These are phyloP conservation scores for Syngnathoides biaculeatus DNA, from an alignment of 2,113 vertebrate genomes.

Conservation along the genomic window DNA sequence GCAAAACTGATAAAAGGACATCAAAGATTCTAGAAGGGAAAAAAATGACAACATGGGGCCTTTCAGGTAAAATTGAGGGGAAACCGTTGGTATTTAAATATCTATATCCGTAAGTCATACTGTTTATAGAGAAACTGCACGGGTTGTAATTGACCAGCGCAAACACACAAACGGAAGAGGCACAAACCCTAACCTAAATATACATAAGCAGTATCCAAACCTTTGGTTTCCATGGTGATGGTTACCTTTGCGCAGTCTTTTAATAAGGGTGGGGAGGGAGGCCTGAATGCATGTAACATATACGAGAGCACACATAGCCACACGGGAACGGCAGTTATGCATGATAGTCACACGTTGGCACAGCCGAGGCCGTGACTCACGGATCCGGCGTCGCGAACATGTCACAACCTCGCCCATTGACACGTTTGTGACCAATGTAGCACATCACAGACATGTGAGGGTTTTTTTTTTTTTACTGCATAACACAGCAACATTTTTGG, in stretches of 20 bases:
- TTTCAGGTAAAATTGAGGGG: not conserved
- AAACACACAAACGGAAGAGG: slow-evolving; percentile 15
- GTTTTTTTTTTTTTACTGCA: slow-evolving; percentile 3
- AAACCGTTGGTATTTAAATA: not conserved
- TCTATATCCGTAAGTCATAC: not conserved
- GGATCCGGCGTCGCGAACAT: slow-evolving; percentile 21
- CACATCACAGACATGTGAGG: not conserved
- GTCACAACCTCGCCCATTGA: slow-evolving; percentile 16
- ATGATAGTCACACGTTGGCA: slow-evolving; percentile 20
- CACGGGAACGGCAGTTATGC: slow-evolving; percentile 16
- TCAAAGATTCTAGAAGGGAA: too few relatives aligned
- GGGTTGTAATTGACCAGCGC: slow-evolving; percentile 14
- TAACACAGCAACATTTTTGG: not conserved
- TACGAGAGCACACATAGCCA: slow-evolving; percentile 1
- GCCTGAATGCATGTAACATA: slow-evolving; percentile 32
- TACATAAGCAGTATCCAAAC: slow-evolving; percentile 15
- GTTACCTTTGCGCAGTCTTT: slow-evolving; percentile 36
- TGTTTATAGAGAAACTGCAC: slow-evolving; percentile 1
- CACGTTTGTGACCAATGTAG: slow-evolving; percentile 17
- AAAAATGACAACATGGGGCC: too few relatives aligned
- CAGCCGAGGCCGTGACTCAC: slow-evolving; percentile 34
- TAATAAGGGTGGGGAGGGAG: slow-evolving; percentile 38
- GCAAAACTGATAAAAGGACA: too few relatives aligned
- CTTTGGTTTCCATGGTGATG: slow-evolving; percentile 69
- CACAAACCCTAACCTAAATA: slow-evolving; percentile 49